These are phyloP conservation scores for Taenioides sp. DNA, from an alignment of 2,797 vertebrate genomes.

Conservation along the genomic window DNA sequence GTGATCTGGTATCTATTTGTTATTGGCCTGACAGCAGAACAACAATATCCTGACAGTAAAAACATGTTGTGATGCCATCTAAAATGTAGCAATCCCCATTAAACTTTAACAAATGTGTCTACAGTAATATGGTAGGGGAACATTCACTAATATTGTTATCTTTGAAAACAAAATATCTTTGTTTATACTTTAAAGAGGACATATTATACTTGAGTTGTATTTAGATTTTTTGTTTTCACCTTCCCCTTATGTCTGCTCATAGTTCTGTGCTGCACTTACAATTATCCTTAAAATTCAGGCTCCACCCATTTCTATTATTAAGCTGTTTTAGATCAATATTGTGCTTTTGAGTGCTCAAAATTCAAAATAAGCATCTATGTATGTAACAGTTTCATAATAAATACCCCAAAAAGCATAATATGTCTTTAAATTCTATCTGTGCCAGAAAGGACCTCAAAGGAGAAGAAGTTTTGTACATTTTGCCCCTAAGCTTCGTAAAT, in stretches of 20 bases:
- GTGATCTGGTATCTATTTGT: constrained; percentile 1
- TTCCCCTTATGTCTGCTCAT: no score
- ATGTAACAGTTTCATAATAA: no score
- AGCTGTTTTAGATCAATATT: no score
- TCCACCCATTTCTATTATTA: no score
- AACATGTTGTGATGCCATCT: neutral
- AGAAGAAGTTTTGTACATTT: constrained; percentile 25
- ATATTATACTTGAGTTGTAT: no score
- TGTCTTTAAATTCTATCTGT: constrained; percentile 29
- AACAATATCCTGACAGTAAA: constrained; percentile 5
- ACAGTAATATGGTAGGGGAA: neutral
- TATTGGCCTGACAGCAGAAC: neutral
- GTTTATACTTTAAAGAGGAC: neutral
- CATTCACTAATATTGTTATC: constrained; percentile 25
- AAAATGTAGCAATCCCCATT: neutral
- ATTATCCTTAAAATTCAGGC: no score
- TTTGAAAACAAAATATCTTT: neutral
- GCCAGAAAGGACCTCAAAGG: constrained; percentile 23
- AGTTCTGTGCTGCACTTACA: no score
- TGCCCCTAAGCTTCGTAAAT: constrained; percentile 28
- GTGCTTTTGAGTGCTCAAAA: no score
- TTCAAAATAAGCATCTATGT: no score
- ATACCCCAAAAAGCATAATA: no score
- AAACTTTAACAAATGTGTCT: constrained; percentile 6
- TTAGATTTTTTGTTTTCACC: no score